A percentile compares a stretch with the other conserved stretches of the same genome.
phyloP scores from a whole-genome alignment of 1,140 invertebrate species.

The Theocolax elegans region DNA sequence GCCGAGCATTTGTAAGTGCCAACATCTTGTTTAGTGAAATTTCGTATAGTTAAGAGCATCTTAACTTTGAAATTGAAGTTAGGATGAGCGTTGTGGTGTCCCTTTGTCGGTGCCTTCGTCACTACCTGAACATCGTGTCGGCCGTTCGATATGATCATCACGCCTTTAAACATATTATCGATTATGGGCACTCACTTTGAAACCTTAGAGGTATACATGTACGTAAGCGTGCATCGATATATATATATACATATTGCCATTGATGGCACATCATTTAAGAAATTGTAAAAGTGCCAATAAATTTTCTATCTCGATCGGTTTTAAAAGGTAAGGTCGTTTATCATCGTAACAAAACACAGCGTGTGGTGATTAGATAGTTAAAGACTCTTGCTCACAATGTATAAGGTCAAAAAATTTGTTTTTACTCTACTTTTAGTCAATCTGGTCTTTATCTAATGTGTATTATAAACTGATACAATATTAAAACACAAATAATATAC shows the following conservation, averaged over 20 bases:
- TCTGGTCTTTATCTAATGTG: too few relatives aligned
- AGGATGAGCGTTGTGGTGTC: background rate
- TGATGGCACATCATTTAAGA: background rate
- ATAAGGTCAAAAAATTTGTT: too few relatives aligned
- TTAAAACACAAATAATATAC: too few relatives aligned
- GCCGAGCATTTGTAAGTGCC: constrained; percentile 90
- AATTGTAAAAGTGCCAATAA: background rate
- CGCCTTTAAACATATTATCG: constrained; percentile 66
- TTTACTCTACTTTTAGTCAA: too few relatives aligned
- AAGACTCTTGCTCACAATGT: too few relatives aligned
- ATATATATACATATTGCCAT: too few relatives aligned
- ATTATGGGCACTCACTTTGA: background rate
- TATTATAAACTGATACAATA: too few relatives aligned
- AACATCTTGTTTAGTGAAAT: constrained; percentile 82
- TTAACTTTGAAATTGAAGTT: constrained; percentile 76
- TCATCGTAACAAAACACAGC: background rate
- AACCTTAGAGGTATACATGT: too few relatives aligned
- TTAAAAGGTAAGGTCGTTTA: background rate
- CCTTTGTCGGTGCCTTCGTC: constrained; percentile 70
- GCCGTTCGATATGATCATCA: constrained; percentile 83
- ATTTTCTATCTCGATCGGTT: background rate
- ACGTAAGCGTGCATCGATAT: background rate
- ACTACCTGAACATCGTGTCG: constrained; percentile 84
- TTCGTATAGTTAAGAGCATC: constrained; percentile 84
- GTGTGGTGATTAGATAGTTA: too few relatives aligned